phyloP scores from a whole-genome alignment of 2,797 vertebrate genomes.

The Xyrichtys novacula region DNA sequence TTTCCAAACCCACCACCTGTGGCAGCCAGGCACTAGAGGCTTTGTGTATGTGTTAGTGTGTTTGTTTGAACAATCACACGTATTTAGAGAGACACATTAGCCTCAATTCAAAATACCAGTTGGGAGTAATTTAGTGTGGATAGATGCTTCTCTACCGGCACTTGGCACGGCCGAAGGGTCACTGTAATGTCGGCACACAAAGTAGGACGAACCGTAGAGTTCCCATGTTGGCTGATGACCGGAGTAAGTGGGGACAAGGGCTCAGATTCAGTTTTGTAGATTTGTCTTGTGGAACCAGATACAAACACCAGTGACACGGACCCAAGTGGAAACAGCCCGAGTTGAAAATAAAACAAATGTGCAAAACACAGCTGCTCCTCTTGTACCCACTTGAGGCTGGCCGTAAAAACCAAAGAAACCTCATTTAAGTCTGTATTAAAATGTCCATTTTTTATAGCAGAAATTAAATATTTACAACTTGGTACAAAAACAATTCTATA shows the following conservation, averaged over 20 bases:
- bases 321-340: too few relatives aligned
- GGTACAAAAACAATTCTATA: too few relatives aligned
- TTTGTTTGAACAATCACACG: slow-evolving; percentile 15
- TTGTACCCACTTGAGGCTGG: too few relatives aligned
- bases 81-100: slow-evolving; percentile 35
- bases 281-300: not conserved
- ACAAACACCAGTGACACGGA: not conserved
- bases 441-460: too few relatives aligned
- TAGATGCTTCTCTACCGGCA: slow-evolving; percentile 26
- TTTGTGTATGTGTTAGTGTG: slow-evolving; percentile 12
- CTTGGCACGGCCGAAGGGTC: not conserved
- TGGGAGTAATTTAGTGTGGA: slow-evolving; percentile 40
- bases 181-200: not conserved
- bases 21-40: not conserved
- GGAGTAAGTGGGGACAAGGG: slow-evolving; percentile 10
- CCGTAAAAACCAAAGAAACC: too few relatives aligned
- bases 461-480: too few relatives aligned
- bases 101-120: slow-evolving; percentile 31
- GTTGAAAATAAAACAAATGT: too few relatives aligned
- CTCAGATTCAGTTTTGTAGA: not conserved
- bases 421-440: too few relatives aligned
- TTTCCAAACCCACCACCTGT: slow-evolving; percentile 33
- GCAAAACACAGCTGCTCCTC: too few relatives aligned
- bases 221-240: slow-evolving; percentile 14
- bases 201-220: slow-evolving; percentile 42